Conservation (phyloP, 2,113 vertebrate genomes). For the Oncorhynchus nerka region DNA sequence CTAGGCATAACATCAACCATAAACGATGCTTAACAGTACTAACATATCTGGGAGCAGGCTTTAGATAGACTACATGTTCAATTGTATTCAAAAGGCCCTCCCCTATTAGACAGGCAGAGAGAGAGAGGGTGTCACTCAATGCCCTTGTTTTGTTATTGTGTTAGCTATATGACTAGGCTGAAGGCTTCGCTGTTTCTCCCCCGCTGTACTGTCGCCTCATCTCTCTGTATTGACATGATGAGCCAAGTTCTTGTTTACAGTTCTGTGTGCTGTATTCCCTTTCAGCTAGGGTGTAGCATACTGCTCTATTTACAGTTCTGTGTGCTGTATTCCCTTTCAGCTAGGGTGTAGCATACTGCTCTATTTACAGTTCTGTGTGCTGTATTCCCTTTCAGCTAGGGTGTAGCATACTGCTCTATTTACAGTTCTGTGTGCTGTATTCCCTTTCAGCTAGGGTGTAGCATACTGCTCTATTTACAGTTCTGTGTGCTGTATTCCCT, state of each 20-base stretch:
- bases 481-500: too few species aligned
- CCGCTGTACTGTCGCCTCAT: constrained; percentile 37
- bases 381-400: too few species aligned
- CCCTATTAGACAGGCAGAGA: constrained; percentile 16
- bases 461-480: too few species aligned
- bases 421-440: too few species aligned
- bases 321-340: neutral
- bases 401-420: too few species aligned
- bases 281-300: too few species aligned
- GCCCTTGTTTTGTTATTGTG: constrained; percentile 38
- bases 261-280: neutral
- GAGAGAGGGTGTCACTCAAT: neutral
- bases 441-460: too few species aligned
- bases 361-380: too few species aligned
- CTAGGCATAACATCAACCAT: neutral
- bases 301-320: neutral
- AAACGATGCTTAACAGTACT: neutral
- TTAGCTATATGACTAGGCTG: constrained; percentile 21
- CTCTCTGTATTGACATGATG: constrained; percentile 50
- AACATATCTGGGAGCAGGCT: neutral
- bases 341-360: too few species aligned
- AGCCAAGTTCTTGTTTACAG: constrained; percentile 22
- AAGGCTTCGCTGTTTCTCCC: constrained; percentile 26
- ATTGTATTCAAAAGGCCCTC: too few species aligned
- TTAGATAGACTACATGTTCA: neutral